Evolutionary conservation across 2,888 invertebrate species (phyloP).

Genomic region (Chamaedrilus cognettii): DNA sequence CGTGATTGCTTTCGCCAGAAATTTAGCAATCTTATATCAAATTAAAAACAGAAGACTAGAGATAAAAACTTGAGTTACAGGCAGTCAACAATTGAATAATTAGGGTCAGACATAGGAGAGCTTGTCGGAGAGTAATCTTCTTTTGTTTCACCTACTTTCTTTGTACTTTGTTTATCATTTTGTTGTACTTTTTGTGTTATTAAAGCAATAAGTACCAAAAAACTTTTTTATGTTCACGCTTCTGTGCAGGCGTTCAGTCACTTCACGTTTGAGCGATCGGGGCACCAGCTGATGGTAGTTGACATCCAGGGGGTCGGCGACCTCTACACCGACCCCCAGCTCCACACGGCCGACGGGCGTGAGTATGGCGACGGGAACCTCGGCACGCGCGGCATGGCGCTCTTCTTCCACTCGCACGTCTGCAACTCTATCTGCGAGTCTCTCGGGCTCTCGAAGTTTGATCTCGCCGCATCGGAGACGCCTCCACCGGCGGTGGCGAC

Average conservation of each 20-base stretch:
- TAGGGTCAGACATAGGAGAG: too few species aligned
- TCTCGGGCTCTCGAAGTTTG: slow-evolving; percentile 63
- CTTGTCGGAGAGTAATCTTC: too few species aligned
- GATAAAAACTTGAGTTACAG: too few species aligned
- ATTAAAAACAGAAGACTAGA: too few species aligned
- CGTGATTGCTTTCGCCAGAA: too few species aligned
- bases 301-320: slow-evolving; percentile 67
- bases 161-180: too few species aligned
- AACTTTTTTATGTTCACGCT: neutral
- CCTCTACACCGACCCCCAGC: slow-evolving; percentile 66
- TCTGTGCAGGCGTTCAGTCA: slow-evolving; percentile 64
- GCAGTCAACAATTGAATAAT: too few species aligned
- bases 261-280: slow-evolving; percentile 67
- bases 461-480: slow-evolving; percentile 60
- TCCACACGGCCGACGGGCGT: slow-evolving; percentile 63
- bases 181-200: too few species aligned
- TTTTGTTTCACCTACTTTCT: too few species aligned
- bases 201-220: too few species aligned
- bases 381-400: slow-evolving; percentile 65
- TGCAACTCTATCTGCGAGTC: slow-evolving; percentile 65
- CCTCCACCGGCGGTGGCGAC: neutral
- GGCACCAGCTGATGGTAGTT: slow-evolving; percentile 65
- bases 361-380: slow-evolving; percentile 66
- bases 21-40: too few species aligned
- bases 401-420: slow-evolving; percentile 65